Conservation (phyloP, 2,113 vertebrate species). For the Channa maculata region DNA sequence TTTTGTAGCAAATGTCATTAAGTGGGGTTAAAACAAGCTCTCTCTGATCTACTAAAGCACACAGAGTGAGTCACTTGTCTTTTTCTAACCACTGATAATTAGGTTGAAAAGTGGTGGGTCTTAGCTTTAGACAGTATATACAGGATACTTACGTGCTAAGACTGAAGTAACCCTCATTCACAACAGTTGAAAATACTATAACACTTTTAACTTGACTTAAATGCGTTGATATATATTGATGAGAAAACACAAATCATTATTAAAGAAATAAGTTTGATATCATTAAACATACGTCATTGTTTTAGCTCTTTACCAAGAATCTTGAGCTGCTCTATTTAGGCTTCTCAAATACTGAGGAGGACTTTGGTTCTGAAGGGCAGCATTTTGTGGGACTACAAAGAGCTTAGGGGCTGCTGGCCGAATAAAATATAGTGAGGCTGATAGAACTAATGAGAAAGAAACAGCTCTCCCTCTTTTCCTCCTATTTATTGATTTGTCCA, state of each 20-base stretch:
- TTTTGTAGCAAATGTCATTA: conserved; percentile 8
- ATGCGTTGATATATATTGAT: too few relatives aligned
- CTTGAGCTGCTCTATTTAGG: not conserved
- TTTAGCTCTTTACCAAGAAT: not conserved
- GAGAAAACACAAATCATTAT: too few relatives aligned
- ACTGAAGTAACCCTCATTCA: not conserved
- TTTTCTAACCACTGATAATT: conserved; percentile 21
- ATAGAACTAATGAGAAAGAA: not conserved
- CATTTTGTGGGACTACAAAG: not conserved
- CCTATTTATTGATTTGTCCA: not conserved
- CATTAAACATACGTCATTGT: too few relatives aligned
- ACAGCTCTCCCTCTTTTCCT: not conserved
- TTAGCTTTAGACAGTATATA: not conserved
- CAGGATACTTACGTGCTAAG: not conserved
- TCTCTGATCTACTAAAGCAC: not conserved
- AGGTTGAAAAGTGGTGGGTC: conserved; percentile 26
- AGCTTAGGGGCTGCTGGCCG: not conserved
- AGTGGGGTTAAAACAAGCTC: conserved; percentile 5
- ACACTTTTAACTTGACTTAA: too few relatives aligned
- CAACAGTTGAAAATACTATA: not conserved
- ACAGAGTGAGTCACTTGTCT: conserved; percentile 6
- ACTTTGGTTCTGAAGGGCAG: not conserved
- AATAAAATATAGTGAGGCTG: not conserved
- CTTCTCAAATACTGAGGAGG: not conserved
- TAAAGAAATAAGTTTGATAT: too few relatives aligned